These are phyloP conservation scores for Carpatolechia fugitivella DNA, from an alignment of 2,888 invertebrate genomes.

Conservation along the genomic window DNA sequence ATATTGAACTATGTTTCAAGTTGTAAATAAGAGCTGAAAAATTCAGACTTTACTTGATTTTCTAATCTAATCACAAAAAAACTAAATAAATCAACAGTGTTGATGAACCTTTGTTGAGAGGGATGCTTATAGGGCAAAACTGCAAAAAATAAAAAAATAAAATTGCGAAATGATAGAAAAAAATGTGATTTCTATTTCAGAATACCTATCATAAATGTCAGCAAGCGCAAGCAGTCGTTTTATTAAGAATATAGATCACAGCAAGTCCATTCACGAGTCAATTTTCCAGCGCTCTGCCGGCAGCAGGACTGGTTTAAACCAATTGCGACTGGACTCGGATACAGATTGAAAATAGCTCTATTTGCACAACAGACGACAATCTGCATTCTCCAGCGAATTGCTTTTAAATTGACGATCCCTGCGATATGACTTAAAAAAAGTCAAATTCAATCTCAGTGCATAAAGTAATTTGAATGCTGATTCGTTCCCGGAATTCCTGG, in stretches of 20 bases:
- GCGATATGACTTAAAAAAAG: not conserved
- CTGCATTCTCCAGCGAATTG: not conserved
- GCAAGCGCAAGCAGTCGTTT: not conserved
- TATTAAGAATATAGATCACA: slow-evolving; percentile 5
- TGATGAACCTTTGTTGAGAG: no score
- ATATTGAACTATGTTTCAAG: no score
- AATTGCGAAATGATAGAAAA: no score
- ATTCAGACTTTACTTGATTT: no score
- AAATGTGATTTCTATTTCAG: not conserved
- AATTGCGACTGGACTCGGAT: slow-evolving; percentile 8
- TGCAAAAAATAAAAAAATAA: no score
- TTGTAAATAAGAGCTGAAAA: no score
- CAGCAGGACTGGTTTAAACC: slow-evolving; percentile 6
- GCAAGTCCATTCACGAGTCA: slow-evolving; percentile 5
- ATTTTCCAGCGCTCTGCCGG: slow-evolving; percentile 7
- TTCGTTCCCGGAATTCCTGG: not conserved
- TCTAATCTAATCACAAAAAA: no score
- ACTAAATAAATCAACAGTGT: no score
- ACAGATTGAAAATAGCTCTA: slow-evolving; percentile 14
- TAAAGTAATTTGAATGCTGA: not conserved
- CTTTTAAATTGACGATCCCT: not conserved
- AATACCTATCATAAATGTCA: not conserved
- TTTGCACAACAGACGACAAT: slow-evolving; percentile 6
- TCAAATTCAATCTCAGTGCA: not conserved
- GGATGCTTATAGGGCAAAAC: no score